phyloP scores from a whole-genome alignment of 2,113 vertebrate genomes.

The Apistogramma diplotaenia region DNA sequence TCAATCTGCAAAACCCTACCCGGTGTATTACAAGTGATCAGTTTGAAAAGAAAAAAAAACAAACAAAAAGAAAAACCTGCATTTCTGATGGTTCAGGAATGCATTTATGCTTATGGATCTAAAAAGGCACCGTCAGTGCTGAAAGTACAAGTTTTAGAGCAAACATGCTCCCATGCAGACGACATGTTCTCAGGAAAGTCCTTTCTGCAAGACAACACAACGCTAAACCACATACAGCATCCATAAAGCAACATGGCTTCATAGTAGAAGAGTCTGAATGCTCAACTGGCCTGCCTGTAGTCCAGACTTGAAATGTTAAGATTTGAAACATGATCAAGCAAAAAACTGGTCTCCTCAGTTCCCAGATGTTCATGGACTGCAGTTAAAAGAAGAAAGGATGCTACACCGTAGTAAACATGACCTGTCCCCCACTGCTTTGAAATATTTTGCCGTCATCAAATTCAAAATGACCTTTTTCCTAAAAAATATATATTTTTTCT shows the following conservation, averaged over 20 bases:
- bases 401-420: neutral
- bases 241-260: neutral
- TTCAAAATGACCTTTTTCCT: neutral
- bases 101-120: too few relatives aligned
- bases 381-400: neutral
- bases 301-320: too few relatives aligned
- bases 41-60: too few relatives aligned
- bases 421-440: neutral
- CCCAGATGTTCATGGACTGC: neutral
- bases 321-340: neutral
- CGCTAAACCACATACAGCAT: neutral
- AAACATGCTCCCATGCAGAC: too few relatives aligned
- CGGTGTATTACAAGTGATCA: too few relatives aligned
- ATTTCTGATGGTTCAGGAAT: too few relatives aligned
- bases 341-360: neutral
- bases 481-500: neutral
- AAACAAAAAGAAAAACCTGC: too few relatives aligned
- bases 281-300: too few relatives aligned
- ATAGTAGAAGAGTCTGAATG: too few relatives aligned
- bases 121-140: too few relatives aligned
- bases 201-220: neutral
- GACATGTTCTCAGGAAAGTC: too few relatives aligned
- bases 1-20: neutral
- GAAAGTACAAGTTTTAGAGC: too few relatives aligned
- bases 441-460: neutral